Conservation (phyloP, 2,888 invertebrate genomes). For the Drosophila aldrichi region DNA sequence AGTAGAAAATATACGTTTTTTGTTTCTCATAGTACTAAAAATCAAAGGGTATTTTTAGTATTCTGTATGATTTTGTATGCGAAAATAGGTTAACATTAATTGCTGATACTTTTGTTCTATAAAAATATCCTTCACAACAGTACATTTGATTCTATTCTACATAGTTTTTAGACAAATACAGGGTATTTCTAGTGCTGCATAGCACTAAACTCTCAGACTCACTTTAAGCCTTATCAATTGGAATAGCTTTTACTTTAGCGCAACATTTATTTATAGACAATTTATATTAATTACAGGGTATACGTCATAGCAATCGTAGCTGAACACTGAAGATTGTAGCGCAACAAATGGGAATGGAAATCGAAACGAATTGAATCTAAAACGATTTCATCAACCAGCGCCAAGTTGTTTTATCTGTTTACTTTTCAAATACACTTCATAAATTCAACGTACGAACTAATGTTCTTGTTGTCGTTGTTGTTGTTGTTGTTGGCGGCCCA, state of each 20-base stretch:
- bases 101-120: background rate
- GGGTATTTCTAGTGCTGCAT: background rate
- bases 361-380: slow-evolving; percentile 28
- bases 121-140: too few species aligned
- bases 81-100: background rate
- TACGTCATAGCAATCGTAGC: background rate
- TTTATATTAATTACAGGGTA: slow-evolving; percentile 18
- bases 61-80: too few species aligned
- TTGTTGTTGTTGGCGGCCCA: slow-evolving; percentile 49
- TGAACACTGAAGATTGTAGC: background rate
- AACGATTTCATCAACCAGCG: slow-evolving; percentile 32
- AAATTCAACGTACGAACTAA: slow-evolving; percentile 38
- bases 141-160: too few species aligned
- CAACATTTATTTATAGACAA: background rate
- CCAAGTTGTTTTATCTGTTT: slow-evolving; percentile 53
- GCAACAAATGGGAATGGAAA: slow-evolving; percentile 30
- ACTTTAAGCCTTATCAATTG: background rate
- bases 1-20: background rate
- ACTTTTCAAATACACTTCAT: slow-evolving; percentile 55
- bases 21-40: too few species aligned
- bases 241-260: background rate
- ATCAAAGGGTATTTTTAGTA: background rate
- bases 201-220: background rate
- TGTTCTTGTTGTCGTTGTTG: slow-evolving; percentile 27
- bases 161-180: background rate